A percentile compares a stretch with the other conserved stretches of the same genome.
phyloP scores from a whole-genome alignment of 2,113 vertebrate species.

The Phylloscopus whistleri region DNA sequence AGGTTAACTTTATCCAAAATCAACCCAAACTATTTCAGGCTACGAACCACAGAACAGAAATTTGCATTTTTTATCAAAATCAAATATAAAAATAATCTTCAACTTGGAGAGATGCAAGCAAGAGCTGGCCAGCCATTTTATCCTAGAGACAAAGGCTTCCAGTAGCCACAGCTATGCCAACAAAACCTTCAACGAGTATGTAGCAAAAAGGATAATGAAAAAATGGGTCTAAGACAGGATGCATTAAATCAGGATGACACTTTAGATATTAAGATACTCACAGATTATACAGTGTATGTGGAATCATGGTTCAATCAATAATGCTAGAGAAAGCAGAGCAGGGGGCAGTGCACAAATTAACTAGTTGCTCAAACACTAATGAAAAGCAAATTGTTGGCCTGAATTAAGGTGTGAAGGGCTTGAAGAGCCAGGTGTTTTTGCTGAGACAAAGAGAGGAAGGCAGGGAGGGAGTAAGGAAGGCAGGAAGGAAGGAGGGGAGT shows the following conservation, averaged over 20 bases:
- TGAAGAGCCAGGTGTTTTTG: neutral
- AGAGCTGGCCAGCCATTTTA: neutral
- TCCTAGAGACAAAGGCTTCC: neutral
- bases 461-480: neutral
- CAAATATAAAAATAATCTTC: neutral
- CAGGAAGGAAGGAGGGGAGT: neutral
- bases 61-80: neutral
- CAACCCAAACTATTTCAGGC: neutral
- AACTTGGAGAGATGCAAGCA: neutral
- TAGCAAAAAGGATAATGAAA: neutral
- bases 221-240: neutral
- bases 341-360: neutral
- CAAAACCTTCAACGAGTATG: neutral
- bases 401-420: neutral
- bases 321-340: neutral
- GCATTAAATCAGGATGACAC: neutral
- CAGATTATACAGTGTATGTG: neutral
- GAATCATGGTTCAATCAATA: neutral
- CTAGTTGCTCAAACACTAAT: neutral
- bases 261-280: neutral
- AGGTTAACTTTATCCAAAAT: neutral
- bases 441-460: neutral
- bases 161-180: neutral
- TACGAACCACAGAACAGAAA: neutral
- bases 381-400: neutral